A percentile compares a stretch with the other conserved stretches of the same genome.
phyloP scores from a whole-genome alignment of 2,113 vertebrate genomes.

The Spea multiplicata region DNA sequence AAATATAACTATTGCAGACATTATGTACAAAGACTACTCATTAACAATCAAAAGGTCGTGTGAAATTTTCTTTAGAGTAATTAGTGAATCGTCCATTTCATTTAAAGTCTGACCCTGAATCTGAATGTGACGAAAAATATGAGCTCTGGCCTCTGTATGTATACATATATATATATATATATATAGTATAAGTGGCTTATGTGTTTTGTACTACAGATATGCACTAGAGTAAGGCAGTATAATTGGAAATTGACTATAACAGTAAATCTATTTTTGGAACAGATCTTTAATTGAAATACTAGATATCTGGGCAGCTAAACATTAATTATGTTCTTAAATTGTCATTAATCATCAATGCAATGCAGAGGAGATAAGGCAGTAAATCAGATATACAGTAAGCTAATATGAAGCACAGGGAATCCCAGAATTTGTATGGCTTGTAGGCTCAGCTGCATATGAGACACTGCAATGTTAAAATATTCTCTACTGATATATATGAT shows the following conservation, averaged over 20 bases:
- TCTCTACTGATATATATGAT: too few relatives aligned
- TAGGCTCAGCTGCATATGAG: slow-evolving; percentile 17
- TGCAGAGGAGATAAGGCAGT: slow-evolving; percentile 52
- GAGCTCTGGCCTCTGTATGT: too few relatives aligned
- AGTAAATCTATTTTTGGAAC: slow-evolving; percentile 52
- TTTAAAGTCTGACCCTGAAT: too few relatives aligned
- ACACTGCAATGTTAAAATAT: too few relatives aligned
- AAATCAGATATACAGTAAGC: slow-evolving; percentile 52
- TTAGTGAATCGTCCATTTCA: too few relatives aligned
- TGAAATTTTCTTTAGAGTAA: too few relatives aligned
- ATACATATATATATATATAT: not conserved
- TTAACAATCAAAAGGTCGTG: too few relatives aligned
- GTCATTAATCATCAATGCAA: slow-evolving; percentile 56
- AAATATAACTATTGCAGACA: too few relatives aligned
- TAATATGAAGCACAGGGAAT: slow-evolving; percentile 54
- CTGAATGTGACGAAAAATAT: too few relatives aligned
- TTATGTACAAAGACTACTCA: too few relatives aligned
- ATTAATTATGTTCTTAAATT: slow-evolving; percentile 68
- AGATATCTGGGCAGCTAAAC: slow-evolving; percentile 55
- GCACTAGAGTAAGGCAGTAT: not conserved
- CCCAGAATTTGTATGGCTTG: slow-evolving; percentile 41
- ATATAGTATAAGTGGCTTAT: not conserved
- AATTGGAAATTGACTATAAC: slow-evolving; percentile 7
- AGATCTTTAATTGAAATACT: slow-evolving; percentile 61
- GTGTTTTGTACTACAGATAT: not conserved